Evolutionary conservation across 2,113 vertebrate genomes (phyloP).

Genomic region (Salvelinus alpinus): DNA sequence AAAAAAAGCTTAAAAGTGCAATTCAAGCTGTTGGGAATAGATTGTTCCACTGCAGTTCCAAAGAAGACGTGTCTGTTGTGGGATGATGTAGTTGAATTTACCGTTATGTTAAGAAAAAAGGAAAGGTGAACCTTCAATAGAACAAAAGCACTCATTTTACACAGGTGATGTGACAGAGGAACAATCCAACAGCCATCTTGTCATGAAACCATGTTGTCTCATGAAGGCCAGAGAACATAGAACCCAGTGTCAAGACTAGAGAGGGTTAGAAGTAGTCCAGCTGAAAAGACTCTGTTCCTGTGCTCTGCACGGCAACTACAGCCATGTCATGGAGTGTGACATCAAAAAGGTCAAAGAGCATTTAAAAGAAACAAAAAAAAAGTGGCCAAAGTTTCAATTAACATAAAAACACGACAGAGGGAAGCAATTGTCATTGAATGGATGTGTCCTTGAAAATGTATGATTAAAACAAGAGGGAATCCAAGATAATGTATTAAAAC

Average conservation of each 20-base stretch:
- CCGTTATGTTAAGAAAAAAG: conserved; percentile 37
- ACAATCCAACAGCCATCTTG: conserved; percentile 17
- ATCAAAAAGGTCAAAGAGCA: conserved; percentile 24
- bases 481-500: too few species aligned
- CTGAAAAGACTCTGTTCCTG: conserved; percentile 18
- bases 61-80: conserved; percentile 68
- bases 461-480: conserved; percentile 25
- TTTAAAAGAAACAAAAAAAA: conserved; percentile 57
- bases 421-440: conserved; percentile 58
- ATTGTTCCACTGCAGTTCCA: conserved; percentile 58
- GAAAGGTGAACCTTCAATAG: conserved; percentile 36
- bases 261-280: conserved; percentile 40
- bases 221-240: conserved; percentile 20
- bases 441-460: conserved; percentile 74
- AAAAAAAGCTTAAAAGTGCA: too few species aligned
- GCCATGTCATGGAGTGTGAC: conserved; percentile 46
- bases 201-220: conserved; percentile 15
- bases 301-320: conserved; percentile 17
- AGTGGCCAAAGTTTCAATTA: conserved; percentile 41
- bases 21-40: conserved; percentile 61
- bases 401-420: conserved; percentile 49
- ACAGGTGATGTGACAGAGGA: background rate
- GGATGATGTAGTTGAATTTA: conserved; percentile 46
- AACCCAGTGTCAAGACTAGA: conserved; percentile 56
- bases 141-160: conserved; percentile 6